These are phyloP conservation scores for Drosophila subsilvestris DNA, from an alignment of 2,888 invertebrate genomes.

Conservation along the genomic window DNA sequence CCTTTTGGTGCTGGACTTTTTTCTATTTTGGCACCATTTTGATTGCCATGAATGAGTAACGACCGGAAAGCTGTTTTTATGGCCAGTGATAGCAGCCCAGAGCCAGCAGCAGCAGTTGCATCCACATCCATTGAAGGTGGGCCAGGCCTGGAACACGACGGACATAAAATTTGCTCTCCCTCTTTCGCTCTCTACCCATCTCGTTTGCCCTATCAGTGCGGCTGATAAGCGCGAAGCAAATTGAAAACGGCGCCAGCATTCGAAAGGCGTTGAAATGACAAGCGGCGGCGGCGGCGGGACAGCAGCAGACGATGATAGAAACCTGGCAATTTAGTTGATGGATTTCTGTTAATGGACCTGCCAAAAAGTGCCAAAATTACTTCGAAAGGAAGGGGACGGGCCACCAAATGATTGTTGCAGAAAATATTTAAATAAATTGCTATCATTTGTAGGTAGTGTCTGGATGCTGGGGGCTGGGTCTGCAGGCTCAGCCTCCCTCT, in stretches of 20 bases:
- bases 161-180: constrained; percentile 35
- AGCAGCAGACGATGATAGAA: constrained; percentile 49
- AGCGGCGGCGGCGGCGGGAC: constrained; percentile 53
- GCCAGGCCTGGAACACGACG: constrained; percentile 28
- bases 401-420: constrained; percentile 40
- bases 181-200: neutral
- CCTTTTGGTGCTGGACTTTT: constrained; percentile 51
- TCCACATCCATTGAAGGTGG: constrained; percentile 41
- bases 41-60: constrained; percentile 82
- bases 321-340: constrained; percentile 81
- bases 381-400: neutral
- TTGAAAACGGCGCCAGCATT: constrained; percentile 74
- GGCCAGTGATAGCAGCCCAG: constrained; percentile 76
- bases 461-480: neutral
- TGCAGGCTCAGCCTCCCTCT: constrained; percentile 5
- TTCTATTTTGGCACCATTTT: constrained; percentile 78
- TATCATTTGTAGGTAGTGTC: constrained; percentile 62
- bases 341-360: constrained; percentile 80
- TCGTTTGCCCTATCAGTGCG: constrained; percentile 30
- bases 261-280: constrained; percentile 74
- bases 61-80: constrained; percentile 83
- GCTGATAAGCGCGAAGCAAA: constrained; percentile 72
- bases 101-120: constrained; percentile 33
- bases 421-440: constrained; percentile 73
- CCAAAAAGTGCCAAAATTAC: constrained; percentile 59